A percentile compares a stretch with the other conserved stretches of the same genome.
Conservation (phyloP, 1,140 invertebrate species). For the Arion vulgaris region DNA sequence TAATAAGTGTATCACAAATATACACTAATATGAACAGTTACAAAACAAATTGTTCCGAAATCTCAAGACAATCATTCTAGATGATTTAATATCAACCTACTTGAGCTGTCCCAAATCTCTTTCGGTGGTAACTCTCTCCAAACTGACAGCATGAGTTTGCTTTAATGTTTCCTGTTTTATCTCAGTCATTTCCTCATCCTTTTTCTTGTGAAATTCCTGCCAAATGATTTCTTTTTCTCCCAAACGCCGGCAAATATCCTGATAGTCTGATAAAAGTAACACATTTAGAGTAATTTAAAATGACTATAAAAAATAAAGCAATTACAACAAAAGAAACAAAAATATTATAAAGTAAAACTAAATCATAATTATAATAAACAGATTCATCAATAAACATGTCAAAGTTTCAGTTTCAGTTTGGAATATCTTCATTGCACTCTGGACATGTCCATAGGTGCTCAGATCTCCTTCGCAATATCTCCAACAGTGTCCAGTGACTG, state of each 20-base stretch:
- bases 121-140: conserved; percentile 50
- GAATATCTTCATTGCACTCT: too few relatives aligned
- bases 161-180: conserved; percentile 52
- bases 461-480: too few relatives aligned
- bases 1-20: too few relatives aligned
- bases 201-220: conserved; percentile 50
- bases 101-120: conserved; percentile 51
- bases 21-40: too few relatives aligned
- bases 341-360: too few relatives aligned
- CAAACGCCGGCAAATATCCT: conserved; percentile 59
- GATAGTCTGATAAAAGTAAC: conserved; percentile 56
- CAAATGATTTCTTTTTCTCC: conserved; percentile 62
- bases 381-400: too few relatives aligned
- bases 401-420: too few relatives aligned
- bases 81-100: conserved; percentile 39
- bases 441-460: too few relatives aligned
- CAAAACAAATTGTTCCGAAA: too few relatives aligned
- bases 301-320: background rate
- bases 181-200: conserved; percentile 47
- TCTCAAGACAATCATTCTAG: too few relatives aligned
- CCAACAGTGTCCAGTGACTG: too few relatives aligned
- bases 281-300: background rate
- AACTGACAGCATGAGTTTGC: conserved; percentile 45
- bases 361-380: conserved; percentile 43
- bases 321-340: background rate